phyloP scores from a whole-genome alignment of 2,888 invertebrate genomes.

The Torymus auratus region DNA sequence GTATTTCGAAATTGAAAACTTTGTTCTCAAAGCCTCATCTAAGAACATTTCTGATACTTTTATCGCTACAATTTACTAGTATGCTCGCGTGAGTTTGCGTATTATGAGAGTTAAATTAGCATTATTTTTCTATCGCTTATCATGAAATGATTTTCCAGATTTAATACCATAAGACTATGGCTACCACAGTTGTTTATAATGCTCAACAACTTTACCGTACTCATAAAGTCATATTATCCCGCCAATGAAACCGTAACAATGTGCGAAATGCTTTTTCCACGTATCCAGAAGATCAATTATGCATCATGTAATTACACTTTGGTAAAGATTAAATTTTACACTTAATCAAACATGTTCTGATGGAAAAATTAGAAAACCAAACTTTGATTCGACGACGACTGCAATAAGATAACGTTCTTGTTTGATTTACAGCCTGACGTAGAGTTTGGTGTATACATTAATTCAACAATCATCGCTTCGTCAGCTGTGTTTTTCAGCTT shows the following conservation, averaged over 20 bases:
- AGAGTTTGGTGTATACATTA: slow-evolving; percentile 66
- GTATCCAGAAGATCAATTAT: slow-evolving; percentile 29
- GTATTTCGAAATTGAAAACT: slow-evolving; percentile 20
- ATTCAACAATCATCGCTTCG: slow-evolving; percentile 70
- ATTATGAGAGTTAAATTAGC: not conserved
- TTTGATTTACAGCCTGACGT: slow-evolving; percentile 66
- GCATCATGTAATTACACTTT: slow-evolving; percentile 35
- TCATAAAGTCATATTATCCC: slow-evolving; percentile 61
- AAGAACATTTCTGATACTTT: slow-evolving; percentile 81
- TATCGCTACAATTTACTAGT: slow-evolving; percentile 82
- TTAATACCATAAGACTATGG: slow-evolving; percentile 80
- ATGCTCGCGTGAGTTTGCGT: slow-evolving; percentile 81
- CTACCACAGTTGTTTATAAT: slow-evolving; percentile 80
- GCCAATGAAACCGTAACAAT: slow-evolving; percentile 72
- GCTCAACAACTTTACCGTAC: slow-evolving; percentile 77
- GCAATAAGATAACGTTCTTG: slow-evolving; percentile 6
- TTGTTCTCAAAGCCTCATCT: slow-evolving; percentile 78
- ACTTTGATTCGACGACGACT: not conserved
- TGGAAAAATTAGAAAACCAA: not conserved
- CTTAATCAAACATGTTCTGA: not conserved
- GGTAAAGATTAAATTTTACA: slow-evolving; percentile 21
- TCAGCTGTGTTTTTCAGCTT: slow-evolving; percentile 69
- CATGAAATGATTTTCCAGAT: slow-evolving; percentile 72
- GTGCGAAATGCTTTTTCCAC: slow-evolving; percentile 74
- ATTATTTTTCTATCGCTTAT: not conserved